Conservation (phyloP, 2,113 vertebrate species). For the Perognathus longimembris region DNA sequence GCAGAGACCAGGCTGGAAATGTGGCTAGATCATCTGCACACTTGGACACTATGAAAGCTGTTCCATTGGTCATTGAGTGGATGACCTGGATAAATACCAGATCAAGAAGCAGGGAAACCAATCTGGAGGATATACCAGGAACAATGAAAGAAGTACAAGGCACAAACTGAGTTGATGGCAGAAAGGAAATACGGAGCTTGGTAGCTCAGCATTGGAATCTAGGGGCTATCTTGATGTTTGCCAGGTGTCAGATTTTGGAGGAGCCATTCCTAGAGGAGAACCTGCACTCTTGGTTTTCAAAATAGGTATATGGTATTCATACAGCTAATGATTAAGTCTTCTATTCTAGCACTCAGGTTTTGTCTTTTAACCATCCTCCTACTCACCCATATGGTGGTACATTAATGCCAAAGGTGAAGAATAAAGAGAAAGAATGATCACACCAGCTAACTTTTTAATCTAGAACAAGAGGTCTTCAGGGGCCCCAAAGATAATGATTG, state of each 20-base stretch:
- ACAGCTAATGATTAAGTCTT: neutral
- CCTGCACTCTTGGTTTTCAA: neutral
- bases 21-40: neutral
- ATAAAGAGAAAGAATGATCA: neutral
- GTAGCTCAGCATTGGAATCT: neutral
- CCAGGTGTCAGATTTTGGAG: neutral
- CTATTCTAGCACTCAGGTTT: neutral
- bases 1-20: neutral
- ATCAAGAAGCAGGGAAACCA: neutral
- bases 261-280: neutral
- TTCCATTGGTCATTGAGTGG: neutral
- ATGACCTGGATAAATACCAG: neutral
- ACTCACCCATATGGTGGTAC: neutral
- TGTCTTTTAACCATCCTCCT: neutral
- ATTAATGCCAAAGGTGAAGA: conserved; percentile 1
- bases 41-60: neutral
- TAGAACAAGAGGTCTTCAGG: neutral
- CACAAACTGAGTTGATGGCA: neutral
- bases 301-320: neutral
- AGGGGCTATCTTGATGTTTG: neutral
- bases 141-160: neutral
- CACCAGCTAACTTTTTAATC: neutral
- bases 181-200: neutral
- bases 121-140: neutral
- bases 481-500: neutral